Evolutionary conservation across 1,140 invertebrate species (phyloP), one percentile per base, ranked within the genome.

Genomic region (Aphidius ervi): DNA sequence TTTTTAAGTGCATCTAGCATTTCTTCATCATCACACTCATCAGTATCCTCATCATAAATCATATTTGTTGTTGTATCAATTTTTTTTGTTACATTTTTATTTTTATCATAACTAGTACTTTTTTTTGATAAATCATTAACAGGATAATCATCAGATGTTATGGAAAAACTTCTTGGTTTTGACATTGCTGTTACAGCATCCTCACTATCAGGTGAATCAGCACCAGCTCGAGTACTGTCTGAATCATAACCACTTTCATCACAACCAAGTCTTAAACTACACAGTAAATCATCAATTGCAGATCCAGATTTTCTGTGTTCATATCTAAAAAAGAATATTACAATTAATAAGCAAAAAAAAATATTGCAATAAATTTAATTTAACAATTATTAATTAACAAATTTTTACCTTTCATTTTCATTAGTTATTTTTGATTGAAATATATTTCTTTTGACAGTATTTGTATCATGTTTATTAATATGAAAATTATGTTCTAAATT

Each of bases 201-300:
- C 43, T 68, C 76, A 43, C 74, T 76, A 49, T 80, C 77, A 0
- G 83, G 84, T 2, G 83, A 84, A 65, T 85, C 83, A 7, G 81
- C 77, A 9, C 82, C 82, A 1, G 81, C 79, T 66, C 84, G 74
- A 0, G 84, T 85, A 7, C 84, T 84, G 65, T 87, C 85, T 31
- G 84, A 86, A 58, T 87, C 85, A 66, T 87, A 87, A 7, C 85
- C 86, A 59, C 84, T 86, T 65, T 87, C 86, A 63, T 87, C 85
- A 5, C 82, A 83, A 7, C 80, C 70, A 5, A 81, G 37, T 39
- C 78, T 74, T 16, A 83, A 66, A 56, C 75, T 79, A 58, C 67
- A 78, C 62, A 83, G 66, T 10, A 82, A 68, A 6, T 78, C 74
- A 50, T 81, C 80, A n/a, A 82, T 59, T 39, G 74, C 78, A 23